Evolutionary conservation across 1,140 invertebrate genomes (phyloP), one percentile per base, ranked within the genome.

Genomic region (Zaprionus davidi): DNA sequence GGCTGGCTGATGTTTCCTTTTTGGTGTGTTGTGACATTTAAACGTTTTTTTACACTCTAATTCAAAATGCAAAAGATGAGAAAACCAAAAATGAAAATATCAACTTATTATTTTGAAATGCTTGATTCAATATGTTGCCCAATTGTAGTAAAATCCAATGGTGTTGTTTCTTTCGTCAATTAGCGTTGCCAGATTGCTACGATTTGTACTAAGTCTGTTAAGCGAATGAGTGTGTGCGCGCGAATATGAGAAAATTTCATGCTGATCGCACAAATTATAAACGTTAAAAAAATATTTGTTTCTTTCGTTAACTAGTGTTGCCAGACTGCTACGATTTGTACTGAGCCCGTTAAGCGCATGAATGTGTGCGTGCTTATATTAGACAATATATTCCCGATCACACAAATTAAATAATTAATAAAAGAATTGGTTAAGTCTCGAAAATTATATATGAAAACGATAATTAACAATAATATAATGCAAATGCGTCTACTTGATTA

Each of bases 21-120:
- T 92, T 92, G 75, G 62, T 79, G 71, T 92, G 76, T 85, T 91
- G 91, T 83, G 91, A 92, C 90, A 92, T 92, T 92, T 91, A 90
- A 80, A 46, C 75, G 71, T 24, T 63, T 73, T 65, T 64, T 17
- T 66, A 66, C 60, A 57, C 78, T 51, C 66, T 56, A 51, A 24
- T 49, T 66, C 41, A 17, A 20, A n/a, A 24, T 64, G 67, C 7
- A 55, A 62, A 68, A 26, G 5, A 22, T 36, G 74, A 36, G 11
- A 9, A 55, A 20, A 24, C 36, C 20, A 24, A 46, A 38, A 56
- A 34, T 3, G 56, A 31, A 56, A 46, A 28, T 67, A n/a, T 15
- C 20, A 60, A 20, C 22, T 49, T 46, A 38, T 13, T 22, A 34
- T 12, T 58, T 67, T 58, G 2, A 31, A 56, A 17, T 17, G 26